Conservation (phyloP, 1,140 invertebrate genomes). For the Andrena cerasifolii region DNA sequence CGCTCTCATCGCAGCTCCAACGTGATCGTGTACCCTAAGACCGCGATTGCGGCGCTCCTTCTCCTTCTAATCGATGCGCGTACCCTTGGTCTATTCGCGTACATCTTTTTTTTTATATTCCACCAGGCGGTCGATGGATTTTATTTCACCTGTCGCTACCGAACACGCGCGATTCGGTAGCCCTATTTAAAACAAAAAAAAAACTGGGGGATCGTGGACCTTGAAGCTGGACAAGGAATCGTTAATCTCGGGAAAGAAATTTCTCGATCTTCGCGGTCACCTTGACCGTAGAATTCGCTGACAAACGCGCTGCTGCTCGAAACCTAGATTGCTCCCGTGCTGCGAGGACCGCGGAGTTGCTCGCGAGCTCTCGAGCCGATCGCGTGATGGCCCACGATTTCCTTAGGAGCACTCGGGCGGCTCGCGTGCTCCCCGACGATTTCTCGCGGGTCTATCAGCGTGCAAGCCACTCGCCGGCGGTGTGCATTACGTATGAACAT, state of each 20-base stretch:
- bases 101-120: neutral
- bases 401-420: too few relatives aligned
- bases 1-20: too few relatives aligned
- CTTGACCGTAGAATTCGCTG: neutral
- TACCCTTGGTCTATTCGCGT: conserved; percentile 21
- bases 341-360: neutral
- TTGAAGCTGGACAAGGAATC: too few relatives aligned
- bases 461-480: neutral
- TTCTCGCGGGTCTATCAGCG: neutral
- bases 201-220: too few relatives aligned
- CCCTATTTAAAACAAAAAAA: too few relatives aligned
- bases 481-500: neutral
- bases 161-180: too few relatives aligned
- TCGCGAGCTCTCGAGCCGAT: neutral
- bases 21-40: too few relatives aligned
- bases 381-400: conserved; percentile 3
- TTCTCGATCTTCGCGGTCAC: too few relatives aligned
- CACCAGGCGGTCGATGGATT: neutral
- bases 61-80: neutral
- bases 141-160: too few relatives aligned
- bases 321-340: neutral
- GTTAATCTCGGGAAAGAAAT: too few relatives aligned
- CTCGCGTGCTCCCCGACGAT: neutral
- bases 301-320: neutral
- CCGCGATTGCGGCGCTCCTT: neutral